Evolutionary conservation across 2,888 invertebrate genomes (phyloP).

Genomic region (Scotopteryx bipunctaria): DNA sequence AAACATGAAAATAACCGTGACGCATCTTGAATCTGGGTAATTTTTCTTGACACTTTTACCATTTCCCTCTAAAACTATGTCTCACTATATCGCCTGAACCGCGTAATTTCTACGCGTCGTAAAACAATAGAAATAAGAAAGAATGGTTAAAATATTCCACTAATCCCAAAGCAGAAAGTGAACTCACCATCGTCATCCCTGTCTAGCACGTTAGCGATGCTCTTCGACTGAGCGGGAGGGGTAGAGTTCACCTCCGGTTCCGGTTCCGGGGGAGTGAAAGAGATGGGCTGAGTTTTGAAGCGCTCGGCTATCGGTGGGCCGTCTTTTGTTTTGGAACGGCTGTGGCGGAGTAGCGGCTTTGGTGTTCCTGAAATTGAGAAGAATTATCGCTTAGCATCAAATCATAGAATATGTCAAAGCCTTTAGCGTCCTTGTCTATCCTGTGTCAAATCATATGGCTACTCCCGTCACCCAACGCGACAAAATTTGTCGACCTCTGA

Average conservation of each 20-base stretch:
- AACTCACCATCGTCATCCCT: constrained; percentile 80
- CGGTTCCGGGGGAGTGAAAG: constrained; percentile 69
- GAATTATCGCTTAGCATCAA: not conserved
- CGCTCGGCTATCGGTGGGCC: constrained; percentile 71
- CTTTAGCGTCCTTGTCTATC: too few relatives aligned
- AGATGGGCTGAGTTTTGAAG: constrained; percentile 89
- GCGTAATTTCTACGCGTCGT: not conserved
- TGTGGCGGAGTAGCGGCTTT: constrained; percentile 76
- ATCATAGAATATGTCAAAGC: not conserved
- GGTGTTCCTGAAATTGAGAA: constrained; percentile 70
- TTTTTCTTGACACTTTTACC: too few relatives aligned
- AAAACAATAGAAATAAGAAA: not conserved
- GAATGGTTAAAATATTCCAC: constrained; percentile 6
- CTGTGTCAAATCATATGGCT: too few relatives aligned
- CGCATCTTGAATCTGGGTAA: too few relatives aligned
- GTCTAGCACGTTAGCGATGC: constrained; percentile 75
- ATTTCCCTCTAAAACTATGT: not conserved
- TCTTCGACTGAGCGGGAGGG: constrained; percentile 70
- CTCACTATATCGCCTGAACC: not conserved
- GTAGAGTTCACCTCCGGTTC: constrained; percentile 46
- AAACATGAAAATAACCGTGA: too few relatives aligned
- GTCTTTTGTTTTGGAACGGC: constrained; percentile 73
- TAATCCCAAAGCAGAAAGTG: constrained; percentile 14
- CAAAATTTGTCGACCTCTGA: too few relatives aligned
- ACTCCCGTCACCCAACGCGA: too few relatives aligned